A percentile compares a stretch with the other conserved stretches of the same genome.
Conservation (phyloP, 2,888 invertebrate species). For the Volucella bombylans region DNA sequence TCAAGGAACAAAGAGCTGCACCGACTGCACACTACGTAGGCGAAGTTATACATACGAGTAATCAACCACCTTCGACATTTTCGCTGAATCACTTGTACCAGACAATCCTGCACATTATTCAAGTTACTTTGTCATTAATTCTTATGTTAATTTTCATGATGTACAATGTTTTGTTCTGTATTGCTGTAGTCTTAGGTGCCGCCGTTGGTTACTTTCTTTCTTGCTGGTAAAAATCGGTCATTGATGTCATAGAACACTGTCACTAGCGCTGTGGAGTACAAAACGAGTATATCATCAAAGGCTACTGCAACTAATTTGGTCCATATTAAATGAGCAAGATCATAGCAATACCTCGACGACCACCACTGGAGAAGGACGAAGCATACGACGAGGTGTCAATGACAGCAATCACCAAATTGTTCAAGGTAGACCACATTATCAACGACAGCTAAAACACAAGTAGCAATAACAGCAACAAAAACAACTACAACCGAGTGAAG, state of each 20-base stretch:
- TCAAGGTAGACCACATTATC: conserved; percentile 21
- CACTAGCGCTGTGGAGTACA: conserved; percentile 89
- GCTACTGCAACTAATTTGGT: conserved; percentile 53
- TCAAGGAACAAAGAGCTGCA: conserved; percentile 86
- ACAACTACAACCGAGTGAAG: conserved; percentile 65
- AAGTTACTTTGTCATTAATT: conserved; percentile 95
- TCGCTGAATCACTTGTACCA: conserved; percentile 92
- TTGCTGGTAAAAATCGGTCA: conserved; percentile 96
- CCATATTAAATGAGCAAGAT: conserved; percentile 39
- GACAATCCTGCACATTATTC: conserved; percentile 93
- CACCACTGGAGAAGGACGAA: conserved; percentile 14
- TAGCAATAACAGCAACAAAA: conserved; percentile 8
- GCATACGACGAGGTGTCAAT: conserved; percentile 15
- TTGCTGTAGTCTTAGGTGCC: conserved; percentile 94
- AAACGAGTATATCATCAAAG: conserved; percentile 64
- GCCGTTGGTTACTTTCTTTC: conserved; percentile 96
- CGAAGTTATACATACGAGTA: conserved; percentile 88
- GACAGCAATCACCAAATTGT: conserved; percentile 11
- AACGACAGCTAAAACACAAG: too few species aligned
- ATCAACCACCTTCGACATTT: conserved; percentile 91
- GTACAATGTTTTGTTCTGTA: conserved; percentile 96
- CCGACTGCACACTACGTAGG: conserved; percentile 90
- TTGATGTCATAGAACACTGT: conserved; percentile 97
- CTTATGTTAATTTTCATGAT: conserved; percentile 99
- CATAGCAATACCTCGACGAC: neutral